phyloP scores from a whole-genome alignment of 2,888 invertebrate species.

The Meloe dianella region DNA sequence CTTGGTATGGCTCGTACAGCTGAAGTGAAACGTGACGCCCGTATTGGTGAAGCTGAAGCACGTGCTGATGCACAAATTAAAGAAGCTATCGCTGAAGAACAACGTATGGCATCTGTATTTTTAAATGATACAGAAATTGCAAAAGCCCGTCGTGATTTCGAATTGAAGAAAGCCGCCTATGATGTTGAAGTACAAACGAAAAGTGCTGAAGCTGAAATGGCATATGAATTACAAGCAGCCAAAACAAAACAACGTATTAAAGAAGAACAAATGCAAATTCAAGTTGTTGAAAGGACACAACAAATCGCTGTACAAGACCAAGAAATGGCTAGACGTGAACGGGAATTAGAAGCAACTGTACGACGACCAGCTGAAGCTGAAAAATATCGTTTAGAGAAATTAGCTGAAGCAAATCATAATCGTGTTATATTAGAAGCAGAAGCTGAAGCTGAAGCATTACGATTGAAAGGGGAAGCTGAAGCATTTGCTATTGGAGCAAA shows the following conservation, averaged over 20 bases:
- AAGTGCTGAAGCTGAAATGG: conserved; percentile 93
- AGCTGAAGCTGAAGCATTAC: conserved; percentile 90
- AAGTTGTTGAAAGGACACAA: conserved; percentile 66
- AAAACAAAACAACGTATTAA: conserved; percentile 91
- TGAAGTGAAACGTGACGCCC: conserved; percentile 93
- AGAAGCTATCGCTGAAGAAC: conserved; percentile 96
- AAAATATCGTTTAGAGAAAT: conserved; percentile 85
- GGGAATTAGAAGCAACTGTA: conserved; percentile 91
- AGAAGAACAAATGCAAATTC: conserved; percentile 97
- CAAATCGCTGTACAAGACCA: conserved; percentile 96
- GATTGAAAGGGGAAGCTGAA: conserved; percentile 86
- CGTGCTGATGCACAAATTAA: conserved; percentile 89
- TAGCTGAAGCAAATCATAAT: conserved; percentile 91
- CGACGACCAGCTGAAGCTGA: conserved; percentile 96
- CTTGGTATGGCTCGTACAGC: conserved; percentile 95
- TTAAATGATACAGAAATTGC: conserved; percentile 97
- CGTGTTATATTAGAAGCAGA: conserved; percentile 93
- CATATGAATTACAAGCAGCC: conserved; percentile 91
- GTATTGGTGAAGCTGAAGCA: conserved; percentile 97
- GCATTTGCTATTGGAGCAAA: conserved; percentile 94
- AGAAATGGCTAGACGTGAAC: conserved; percentile 90
- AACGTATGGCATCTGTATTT: conserved; percentile 92
- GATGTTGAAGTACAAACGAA: conserved; percentile 96
- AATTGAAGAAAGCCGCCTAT: conserved; percentile 95
- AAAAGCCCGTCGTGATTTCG: conserved; percentile 95